Percentiles rank a stretch among this genome's conserved stretches.
Evolutionary conservation across 2,113 vertebrate species (phyloP).

Genomic region (Prunella himalayana): DNA sequence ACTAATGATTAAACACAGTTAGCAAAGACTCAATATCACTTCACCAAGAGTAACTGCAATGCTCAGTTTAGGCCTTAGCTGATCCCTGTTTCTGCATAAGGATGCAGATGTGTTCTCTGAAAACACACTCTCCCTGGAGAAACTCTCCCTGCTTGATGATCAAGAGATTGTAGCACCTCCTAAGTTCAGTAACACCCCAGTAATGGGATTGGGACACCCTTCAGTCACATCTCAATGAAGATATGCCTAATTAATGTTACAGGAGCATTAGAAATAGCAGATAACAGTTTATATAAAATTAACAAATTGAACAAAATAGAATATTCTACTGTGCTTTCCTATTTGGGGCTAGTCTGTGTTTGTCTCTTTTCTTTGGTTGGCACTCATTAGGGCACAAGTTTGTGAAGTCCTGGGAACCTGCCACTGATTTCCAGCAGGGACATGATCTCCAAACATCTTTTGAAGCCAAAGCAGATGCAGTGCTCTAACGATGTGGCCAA

Average conservation of each 20-base stretch:
- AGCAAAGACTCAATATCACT: not conserved
- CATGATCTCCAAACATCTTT: not conserved
- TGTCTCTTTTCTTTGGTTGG: not conserved
- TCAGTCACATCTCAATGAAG: not conserved
- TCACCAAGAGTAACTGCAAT: not conserved
- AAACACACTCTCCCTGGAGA: not conserved
- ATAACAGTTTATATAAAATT: not conserved
- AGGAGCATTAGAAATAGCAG: not conserved
- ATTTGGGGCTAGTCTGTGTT: not conserved
- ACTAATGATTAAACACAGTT: not conserved
- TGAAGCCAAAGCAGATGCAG: not conserved
- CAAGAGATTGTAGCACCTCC: not conserved
- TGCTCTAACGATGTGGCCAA: fast-evolving
- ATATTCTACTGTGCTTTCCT: not conserved
- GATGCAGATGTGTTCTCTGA: not conserved
- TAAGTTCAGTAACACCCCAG: not conserved
- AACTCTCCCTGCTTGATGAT: not conserved
- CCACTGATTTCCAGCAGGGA: not conserved
- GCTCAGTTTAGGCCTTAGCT: not conserved
- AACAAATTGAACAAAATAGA: not conserved
- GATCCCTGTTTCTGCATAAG: not conserved
- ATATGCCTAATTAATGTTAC: not conserved
- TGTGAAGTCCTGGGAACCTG: not conserved
- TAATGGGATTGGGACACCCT: not conserved
- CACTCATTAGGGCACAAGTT: not conserved